Conservation (phyloP, 2,797 vertebrate species). For the Acrossocheilus wenchowensis region DNA sequence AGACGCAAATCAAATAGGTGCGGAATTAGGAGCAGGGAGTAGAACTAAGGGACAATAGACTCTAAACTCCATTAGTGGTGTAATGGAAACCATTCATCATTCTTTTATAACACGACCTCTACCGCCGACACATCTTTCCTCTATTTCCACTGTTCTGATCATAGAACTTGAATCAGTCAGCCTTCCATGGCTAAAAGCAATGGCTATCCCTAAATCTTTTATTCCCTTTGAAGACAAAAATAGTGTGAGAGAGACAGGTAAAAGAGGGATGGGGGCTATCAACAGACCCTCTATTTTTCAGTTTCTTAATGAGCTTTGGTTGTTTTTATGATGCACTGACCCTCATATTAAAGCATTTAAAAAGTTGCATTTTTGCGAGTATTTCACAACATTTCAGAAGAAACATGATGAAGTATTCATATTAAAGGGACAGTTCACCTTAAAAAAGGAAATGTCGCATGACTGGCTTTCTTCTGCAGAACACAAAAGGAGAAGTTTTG, state of each 20-base stretch:
- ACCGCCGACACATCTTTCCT: slow-evolving; percentile 66
- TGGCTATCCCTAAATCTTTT: slow-evolving; percentile 39
- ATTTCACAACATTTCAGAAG: background rate
- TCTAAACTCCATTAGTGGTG: slow-evolving; percentile 72
- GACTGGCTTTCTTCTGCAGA: slow-evolving; percentile 12
- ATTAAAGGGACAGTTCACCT: background rate
- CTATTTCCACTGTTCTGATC: slow-evolving; percentile 60
- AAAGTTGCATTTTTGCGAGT: background rate
- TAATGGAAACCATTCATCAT: slow-evolving; percentile 79
- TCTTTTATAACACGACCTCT: slow-evolving; percentile 71
- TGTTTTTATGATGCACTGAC: background rate
- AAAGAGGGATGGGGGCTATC: slow-evolving; percentile 21
- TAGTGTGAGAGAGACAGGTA: slow-evolving; percentile 30
- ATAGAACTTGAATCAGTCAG: slow-evolving; percentile 54
- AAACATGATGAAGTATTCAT: background rate
- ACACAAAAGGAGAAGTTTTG: background rate
- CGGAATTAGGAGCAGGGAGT: slow-evolving; percentile 57
- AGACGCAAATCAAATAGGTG: slow-evolving; percentile 69
- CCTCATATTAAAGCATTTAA: background rate
- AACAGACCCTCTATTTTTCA: slow-evolving; percentile 30
- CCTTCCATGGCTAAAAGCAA: slow-evolving; percentile 39
- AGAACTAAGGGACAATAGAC: slow-evolving; percentile 62
- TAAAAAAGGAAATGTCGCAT: background rate
- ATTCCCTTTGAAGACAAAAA: slow-evolving; percentile 59
- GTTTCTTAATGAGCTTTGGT: slow-evolving; percentile 20